Evolutionary conservation across 2,113 vertebrate genomes (phyloP), one percentile per base, ranked within the genome.

Genomic region (Pantherophis guttatus): DNA sequence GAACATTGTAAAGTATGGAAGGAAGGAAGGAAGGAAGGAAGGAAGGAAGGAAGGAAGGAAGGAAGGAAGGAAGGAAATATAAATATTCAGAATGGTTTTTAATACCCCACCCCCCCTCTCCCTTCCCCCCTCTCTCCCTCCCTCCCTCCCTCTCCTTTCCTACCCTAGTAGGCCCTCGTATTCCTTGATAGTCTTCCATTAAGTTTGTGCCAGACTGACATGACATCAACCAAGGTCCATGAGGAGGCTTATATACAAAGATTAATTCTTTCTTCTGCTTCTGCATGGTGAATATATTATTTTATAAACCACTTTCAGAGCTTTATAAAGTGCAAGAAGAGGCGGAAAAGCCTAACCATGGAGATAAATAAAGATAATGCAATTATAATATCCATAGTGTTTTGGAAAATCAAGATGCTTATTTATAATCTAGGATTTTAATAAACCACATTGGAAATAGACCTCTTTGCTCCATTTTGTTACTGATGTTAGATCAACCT

Each of bases 51-150:
- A 96, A 96, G 93, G 91, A 92, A 95, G 90, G 86, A 90, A 95
- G 94, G 87, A 39, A 39, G 39, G 39, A 94, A 94, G 62, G 39
- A 95, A 94, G 94, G 70, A 44, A 95, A 29, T 11, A 96, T 93
- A 94, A 92, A 90, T 55, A 96, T 97, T 97, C 96, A 97, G 95
- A 94, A 94, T 96, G 97, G 97, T 95, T 97, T 97, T 96, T 75
- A 48, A 44, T 44, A 44, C 39, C 39, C 39, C 39, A 44, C 39
- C 39, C 39, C 39, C 39, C 39, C 39, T 44, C 39, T 44, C 39
- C 39, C 39, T 44, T 44, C 39, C 39, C 2, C 39, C 39, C 39
- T n/a, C n/a, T n/a, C 39, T 39, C 39, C 39, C 39, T 39, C 39
- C 39, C 39, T 44, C 39, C 39, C 39, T 44, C 39, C 39, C 39